Evolutionary conservation across 37 sponge, comb jelly and placozoan genomes (phyloP), one percentile per base, ranked within the genome.

Genomic region (Chondrosia reniformis): DNA sequence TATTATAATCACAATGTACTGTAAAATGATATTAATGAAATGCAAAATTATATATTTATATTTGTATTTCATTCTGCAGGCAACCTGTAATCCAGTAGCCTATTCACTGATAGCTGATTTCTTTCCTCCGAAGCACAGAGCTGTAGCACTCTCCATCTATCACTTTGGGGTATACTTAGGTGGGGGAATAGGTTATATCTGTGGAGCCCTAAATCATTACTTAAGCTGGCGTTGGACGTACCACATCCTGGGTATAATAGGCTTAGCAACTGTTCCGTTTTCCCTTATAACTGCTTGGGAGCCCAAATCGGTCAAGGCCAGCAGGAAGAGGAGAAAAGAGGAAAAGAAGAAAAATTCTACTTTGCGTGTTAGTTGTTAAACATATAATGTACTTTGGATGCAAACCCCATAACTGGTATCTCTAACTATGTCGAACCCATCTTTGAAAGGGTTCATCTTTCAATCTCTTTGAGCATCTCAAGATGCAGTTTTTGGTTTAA

Each of bases 1-100:
- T n/a, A n/a, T n/a, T n/a, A n/a, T n/a, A n/a, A n/a, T n/a, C n/a
- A n/a, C n/a, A n/a, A n/a, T n/a, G n/a, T n/a, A n/a, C n/a, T 49
- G 52, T 49, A 49, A 10, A 49, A 49, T 49, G 15, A 49, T 49
- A 49, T 49, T 49, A 19, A 19, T 49, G 52, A 15, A 19, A 49
- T 49, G 15, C 52, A 49, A 19, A 15, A 10, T 49, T 49, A 15
- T 49, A 49, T 15, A 49, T 19, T 49, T 19, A 49, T 49, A 49
- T 49, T 49, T 49, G 10, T 41, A 37, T 75, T 44, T n/a, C 15
- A 5, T 10, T 2, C 74, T 67, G 17, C 75, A 94, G 94, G 94
- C 94, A 33, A 63, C 94, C 0, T 94, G 87, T 66, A 94, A 86
- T 25, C 94, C 94, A 37, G 94, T 94, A 10, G 94, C 94, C n/a